Evolutionary conservation across 2,797 vertebrate genomes (phyloP).

Genomic region (Carduelis carduelis): DNA sequence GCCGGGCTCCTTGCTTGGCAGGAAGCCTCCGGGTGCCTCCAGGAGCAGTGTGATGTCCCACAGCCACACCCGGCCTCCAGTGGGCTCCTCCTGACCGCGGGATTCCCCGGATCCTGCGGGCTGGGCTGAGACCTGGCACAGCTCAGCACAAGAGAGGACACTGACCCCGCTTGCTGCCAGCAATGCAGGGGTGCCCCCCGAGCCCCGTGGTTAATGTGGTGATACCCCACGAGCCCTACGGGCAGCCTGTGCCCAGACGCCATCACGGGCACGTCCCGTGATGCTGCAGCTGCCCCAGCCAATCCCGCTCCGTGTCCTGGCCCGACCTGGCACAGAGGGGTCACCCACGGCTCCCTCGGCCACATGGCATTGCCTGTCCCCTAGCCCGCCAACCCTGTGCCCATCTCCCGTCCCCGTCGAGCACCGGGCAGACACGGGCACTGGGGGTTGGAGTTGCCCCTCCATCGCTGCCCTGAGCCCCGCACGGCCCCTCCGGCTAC

Average conservation of each 20-base stretch:
- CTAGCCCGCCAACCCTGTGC: fast-evolving
- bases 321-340: background rate
- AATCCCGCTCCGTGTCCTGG: fast-evolving
- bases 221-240: fast-evolving
- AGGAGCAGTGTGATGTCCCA: fast-evolving
- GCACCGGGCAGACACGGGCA: fast-evolving
- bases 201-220: fast-evolving
- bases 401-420: fast-evolving
- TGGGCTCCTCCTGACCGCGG: fast-evolving
- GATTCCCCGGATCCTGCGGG: fast-evolving
- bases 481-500: background rate
- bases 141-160: background rate
- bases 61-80: background rate
- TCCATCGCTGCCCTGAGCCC: background rate
- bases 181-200: fast-evolving
- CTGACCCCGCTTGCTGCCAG: fast-evolving
- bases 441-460: fast-evolving
- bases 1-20: background rate
- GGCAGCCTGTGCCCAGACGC: fast-evolving
- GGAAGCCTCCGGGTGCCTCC: fast-evolving
- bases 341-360: background rate
- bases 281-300: fast-evolving
- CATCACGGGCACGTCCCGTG: fast-evolving
- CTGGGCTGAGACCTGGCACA: background rate
- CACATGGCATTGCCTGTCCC: fast-evolving